A percentile compares a stretch with the other conserved stretches of the same genome.
Evolutionary conservation across 2,888 invertebrate species (phyloP).

Genomic region (Synanthedon vespiformis): DNA sequence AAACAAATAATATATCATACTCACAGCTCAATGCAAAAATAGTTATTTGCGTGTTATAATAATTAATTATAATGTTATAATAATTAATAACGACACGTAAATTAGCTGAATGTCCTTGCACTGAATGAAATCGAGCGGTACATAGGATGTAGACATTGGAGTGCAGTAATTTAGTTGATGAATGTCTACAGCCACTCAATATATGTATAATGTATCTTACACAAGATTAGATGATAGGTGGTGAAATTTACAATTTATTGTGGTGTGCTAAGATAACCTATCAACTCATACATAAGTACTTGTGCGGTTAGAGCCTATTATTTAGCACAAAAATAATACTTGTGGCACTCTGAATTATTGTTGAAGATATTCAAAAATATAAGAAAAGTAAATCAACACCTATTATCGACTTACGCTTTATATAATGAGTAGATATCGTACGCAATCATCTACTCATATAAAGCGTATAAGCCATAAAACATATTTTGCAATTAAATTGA

Average conservation of each 20-base stretch:
- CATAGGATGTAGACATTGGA: slow-evolving; percentile 3
- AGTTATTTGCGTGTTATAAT: slow-evolving; percentile 6
- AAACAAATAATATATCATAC: background rate
- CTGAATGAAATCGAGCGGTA: slow-evolving; percentile 4
- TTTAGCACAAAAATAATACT: no score
- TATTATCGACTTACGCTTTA: no score
- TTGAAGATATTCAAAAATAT: no score
- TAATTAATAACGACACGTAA: slow-evolving; percentile 1
- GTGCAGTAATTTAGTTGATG: slow-evolving; percentile 6
- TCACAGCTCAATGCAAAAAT: background rate
- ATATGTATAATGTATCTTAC: background rate
- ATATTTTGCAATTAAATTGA: no score
- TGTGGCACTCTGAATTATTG: no score
- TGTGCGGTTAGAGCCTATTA: no score
- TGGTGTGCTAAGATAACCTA: no score
- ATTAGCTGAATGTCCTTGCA: slow-evolving; percentile 6
- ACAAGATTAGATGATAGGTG: background rate
- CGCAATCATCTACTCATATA: no score
- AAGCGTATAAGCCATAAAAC: no score
- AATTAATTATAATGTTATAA: slow-evolving; percentile 7
- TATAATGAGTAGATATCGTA: no score
- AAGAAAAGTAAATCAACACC: no score
- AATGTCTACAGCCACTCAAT: background rate
- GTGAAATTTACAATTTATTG: background rate
- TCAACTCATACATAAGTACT: no score